phyloP scores from a whole-genome alignment of 2,797 vertebrate genomes.

The Oreochromis mossambicus region DNA sequence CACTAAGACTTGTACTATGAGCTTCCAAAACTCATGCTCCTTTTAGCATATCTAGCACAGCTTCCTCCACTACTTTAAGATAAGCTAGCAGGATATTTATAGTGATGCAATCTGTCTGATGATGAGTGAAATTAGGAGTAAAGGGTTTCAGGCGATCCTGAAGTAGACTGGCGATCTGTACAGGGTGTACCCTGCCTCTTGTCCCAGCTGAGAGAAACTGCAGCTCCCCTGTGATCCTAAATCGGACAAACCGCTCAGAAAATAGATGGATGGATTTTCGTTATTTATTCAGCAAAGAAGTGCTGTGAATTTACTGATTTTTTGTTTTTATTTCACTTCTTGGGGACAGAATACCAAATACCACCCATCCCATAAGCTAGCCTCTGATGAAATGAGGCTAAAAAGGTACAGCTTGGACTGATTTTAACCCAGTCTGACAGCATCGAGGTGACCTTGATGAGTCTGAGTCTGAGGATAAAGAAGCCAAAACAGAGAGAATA shows the following conservation, averaged over 20 bases:
- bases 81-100: neutral
- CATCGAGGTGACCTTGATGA: neutral
- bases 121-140: neutral
- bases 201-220: neutral
- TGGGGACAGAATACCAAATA: neutral
- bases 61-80: neutral
- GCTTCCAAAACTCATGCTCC: neutral
- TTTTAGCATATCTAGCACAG: neutral
- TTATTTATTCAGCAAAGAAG: neutral
- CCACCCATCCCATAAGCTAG: neutral
- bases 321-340: neutral
- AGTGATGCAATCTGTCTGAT: neutral
- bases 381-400: neutral
- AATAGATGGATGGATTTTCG: neutral
- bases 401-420: neutral
- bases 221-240: neutral
- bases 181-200: neutral
- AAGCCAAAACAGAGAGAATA: neutral
- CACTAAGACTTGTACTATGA: neutral
- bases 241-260: neutral
- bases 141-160: neutral
- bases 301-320: neutral
- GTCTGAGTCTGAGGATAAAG: neutral
- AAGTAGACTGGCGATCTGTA: neutral
- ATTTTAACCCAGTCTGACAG: neutral